phyloP scores from a whole-genome alignment of 2,888 invertebrate genomes.

The Aromia moschata region DNA sequence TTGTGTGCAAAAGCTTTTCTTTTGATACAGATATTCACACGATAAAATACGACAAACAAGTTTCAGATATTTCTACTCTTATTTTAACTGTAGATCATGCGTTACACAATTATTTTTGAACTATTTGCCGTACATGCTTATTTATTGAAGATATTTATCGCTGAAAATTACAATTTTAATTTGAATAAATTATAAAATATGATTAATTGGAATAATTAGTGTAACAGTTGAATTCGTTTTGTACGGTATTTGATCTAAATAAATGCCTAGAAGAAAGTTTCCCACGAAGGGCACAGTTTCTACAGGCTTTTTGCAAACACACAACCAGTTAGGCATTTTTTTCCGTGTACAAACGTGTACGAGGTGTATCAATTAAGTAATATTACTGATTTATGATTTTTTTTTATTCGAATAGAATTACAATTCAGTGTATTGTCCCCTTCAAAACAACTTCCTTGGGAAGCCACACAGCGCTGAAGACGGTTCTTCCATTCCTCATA shows the following conservation, averaged over 20 bases:
- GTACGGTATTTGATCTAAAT: constrained; percentile 26
- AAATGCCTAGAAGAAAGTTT: constrained; percentile 33
- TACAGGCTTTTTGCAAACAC: constrained; percentile 12
- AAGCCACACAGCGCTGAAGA: too few relatives aligned
- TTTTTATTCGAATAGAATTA: too few relatives aligned
- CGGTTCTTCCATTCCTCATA: too few relatives aligned
- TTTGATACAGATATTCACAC: constrained; percentile 36
- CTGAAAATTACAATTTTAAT: constrained; percentile 40
- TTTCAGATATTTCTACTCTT: constrained; percentile 33
- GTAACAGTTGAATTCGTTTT: constrained; percentile 17
- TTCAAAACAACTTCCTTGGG: too few relatives aligned
- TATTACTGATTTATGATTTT: too few relatives aligned
- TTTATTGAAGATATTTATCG: constrained; percentile 33
- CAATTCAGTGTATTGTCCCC: too few relatives aligned
- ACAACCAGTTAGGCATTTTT: constrained; percentile 19
- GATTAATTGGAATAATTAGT: constrained; percentile 38
- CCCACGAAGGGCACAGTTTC: constrained; percentile 36
- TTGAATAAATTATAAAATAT: constrained; percentile 41
- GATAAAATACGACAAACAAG: constrained; percentile 37
- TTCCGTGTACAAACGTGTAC: too few relatives aligned
- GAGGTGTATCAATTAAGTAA: too few relatives aligned
- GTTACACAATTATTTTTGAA: constrained; percentile 36
- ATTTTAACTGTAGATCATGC: constrained; percentile 29
- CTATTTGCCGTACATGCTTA: constrained; percentile 24
- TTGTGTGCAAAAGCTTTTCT: constrained; percentile 34